Conservation (phyloP, 2,797 vertebrate genomes). For the Siniperca obscura region DNA sequence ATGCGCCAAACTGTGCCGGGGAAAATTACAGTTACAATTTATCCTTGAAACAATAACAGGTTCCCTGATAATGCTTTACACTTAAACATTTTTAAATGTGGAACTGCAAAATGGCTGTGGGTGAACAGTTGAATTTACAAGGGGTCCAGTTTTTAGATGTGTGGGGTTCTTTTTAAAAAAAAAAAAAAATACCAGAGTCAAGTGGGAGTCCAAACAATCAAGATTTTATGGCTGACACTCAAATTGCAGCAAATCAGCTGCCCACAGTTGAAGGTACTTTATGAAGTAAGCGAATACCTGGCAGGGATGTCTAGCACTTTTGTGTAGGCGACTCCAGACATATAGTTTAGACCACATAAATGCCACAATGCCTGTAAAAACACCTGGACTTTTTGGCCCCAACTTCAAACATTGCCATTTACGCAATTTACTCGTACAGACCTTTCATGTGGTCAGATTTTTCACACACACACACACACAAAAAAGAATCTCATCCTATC, state of each 20-base stretch:
- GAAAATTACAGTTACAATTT: conserved; percentile 68
- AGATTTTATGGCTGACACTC: conserved; percentile 54
- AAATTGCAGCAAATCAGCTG: conserved; percentile 66
- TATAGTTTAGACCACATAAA: conserved; percentile 77
- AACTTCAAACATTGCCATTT: conserved; percentile 75
- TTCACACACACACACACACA: background rate
- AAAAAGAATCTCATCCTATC: conserved; percentile 47
- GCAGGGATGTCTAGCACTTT: conserved; percentile 62
- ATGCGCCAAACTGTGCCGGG: conserved; percentile 53
- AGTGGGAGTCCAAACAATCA: conserved; percentile 64
- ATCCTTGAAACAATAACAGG: conserved; percentile 59
- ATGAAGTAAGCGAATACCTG: conserved; percentile 76
- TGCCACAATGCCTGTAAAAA: conserved; percentile 80
- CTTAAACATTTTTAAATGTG: conserved; percentile 43
- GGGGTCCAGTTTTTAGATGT: conserved; percentile 42
- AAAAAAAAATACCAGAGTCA: conserved; percentile 35
- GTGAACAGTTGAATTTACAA: conserved; percentile 35
- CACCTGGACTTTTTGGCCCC: conserved; percentile 80
- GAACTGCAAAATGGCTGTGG: conserved; percentile 28
- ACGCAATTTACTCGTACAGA: conserved; percentile 59
- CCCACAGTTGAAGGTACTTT: conserved; percentile 63
- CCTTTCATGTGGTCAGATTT: conserved; percentile 73
- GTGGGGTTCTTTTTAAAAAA: conserved; percentile 18
- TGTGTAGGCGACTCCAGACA: conserved; percentile 75
- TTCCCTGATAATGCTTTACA: conserved; percentile 50